These are phyloP conservation scores for Misgurnus mizolepis DNA, from an alignment of 2,113 vertebrate genomes.

Conservation along the genomic window DNA sequence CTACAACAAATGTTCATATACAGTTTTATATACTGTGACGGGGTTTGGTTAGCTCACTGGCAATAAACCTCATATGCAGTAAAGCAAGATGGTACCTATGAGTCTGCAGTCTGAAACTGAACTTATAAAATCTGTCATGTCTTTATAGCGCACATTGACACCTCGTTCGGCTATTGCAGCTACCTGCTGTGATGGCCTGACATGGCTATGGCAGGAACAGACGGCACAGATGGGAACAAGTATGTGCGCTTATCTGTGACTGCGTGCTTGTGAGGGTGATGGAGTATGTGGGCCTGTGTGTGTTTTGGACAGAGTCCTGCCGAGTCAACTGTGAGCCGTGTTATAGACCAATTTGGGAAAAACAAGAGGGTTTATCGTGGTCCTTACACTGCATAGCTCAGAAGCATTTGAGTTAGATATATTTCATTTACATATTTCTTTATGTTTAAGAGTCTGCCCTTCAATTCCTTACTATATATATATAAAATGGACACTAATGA, in stretches of 20 bases:
- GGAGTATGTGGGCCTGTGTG: slow-evolving; percentile 15
- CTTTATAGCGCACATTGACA: slow-evolving; percentile 39
- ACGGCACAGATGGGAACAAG: slow-evolving; percentile 34
- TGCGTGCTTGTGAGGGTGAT: slow-evolving; percentile 1
- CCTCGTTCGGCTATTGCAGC: slow-evolving; percentile 4
- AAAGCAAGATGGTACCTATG: slow-evolving; percentile 30
- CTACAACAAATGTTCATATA: background rate
- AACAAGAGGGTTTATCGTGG: background rate
- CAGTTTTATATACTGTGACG: background rate
- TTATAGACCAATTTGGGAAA: background rate
- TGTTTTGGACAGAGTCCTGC: slow-evolving; percentile 19
- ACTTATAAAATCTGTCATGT: slow-evolving; percentile 38
- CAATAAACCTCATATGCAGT: background rate
- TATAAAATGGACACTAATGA: too few relatives aligned
- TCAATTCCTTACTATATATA: too few relatives aligned
- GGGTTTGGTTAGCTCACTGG: slow-evolving; percentile 8
- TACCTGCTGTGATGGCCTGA: slow-evolving; percentile 34
- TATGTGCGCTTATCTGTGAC: slow-evolving; percentile 18
- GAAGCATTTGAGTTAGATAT: too few relatives aligned
- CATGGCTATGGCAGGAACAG: slow-evolving; percentile 35
- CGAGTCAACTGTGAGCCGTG: background rate
- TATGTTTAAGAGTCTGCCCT: too few relatives aligned
- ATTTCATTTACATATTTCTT: too few relatives aligned
- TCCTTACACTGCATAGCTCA: background rate
- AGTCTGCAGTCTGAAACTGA: slow-evolving; percentile 19